phyloP scores from a whole-genome alignment of 2,113 vertebrate species.

The Epinephelus cyanopodus region DNA sequence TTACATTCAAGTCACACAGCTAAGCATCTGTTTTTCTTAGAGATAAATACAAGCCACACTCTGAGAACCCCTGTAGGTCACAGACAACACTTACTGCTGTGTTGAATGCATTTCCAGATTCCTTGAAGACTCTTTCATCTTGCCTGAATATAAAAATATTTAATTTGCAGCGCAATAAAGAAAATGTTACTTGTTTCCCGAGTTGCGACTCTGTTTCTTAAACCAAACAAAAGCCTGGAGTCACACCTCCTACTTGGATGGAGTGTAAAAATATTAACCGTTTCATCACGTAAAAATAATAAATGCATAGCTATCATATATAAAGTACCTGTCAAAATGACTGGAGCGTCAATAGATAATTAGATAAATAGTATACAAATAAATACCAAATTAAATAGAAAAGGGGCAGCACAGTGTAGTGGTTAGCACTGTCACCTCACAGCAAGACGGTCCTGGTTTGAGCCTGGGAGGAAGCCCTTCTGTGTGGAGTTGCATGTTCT shows the following conservation, averaged over 20 bases:
- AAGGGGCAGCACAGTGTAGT: too few relatives aligned
- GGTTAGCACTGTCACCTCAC: too few relatives aligned
- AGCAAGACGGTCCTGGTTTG: too few relatives aligned
- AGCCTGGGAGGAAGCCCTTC: too few relatives aligned
- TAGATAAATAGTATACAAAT: too few relatives aligned
- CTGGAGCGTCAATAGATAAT: too few relatives aligned
- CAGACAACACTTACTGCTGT: constrained; percentile 17
- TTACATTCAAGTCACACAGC: constrained; percentile 28
- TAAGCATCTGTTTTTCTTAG: constrained; percentile 27
- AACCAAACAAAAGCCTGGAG: constrained; percentile 28
- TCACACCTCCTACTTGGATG: constrained; percentile 10
- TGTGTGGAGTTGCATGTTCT: too few relatives aligned
- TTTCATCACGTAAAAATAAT: neutral
- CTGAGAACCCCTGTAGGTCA: constrained; percentile 33
- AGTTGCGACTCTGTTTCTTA: constrained; percentile 13
- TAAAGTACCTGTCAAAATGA: neutral
- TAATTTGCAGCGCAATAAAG: neutral
- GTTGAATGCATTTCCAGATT: constrained; percentile 25
- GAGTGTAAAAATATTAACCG: neutral
- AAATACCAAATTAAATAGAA: too few relatives aligned
- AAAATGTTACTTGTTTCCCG: neutral
- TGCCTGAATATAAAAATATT: constrained; percentile 11
- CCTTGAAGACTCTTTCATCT: constrained; percentile 13
- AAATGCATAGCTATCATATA: neutral
- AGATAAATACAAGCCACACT: constrained; percentile 17